A percentile compares a stretch with the other conserved stretches of the same genome.
Evolutionary conservation across 2,888 invertebrate species (phyloP).

Genomic region (Leucania comma): DNA sequence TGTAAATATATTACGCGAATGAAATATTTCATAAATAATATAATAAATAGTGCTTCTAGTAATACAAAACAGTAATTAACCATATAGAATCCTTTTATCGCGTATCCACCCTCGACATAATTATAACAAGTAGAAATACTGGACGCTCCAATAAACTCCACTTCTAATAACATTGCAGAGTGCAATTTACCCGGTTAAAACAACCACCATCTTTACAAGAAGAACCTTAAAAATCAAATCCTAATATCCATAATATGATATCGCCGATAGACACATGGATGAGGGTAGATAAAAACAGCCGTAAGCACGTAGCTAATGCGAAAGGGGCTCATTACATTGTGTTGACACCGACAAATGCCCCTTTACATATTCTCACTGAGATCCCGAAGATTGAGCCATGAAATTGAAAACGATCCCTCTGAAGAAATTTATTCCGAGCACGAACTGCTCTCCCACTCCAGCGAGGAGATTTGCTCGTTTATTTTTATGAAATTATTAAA

Average conservation of each 20-base stretch:
- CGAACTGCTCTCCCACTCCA: conserved; percentile 88
- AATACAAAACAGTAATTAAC: too few species aligned
- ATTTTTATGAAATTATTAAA: conserved; percentile 90
- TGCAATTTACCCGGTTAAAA: conserved; percentile 6
- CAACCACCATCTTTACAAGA: conserved; percentile 20
- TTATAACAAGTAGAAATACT: not conserved
- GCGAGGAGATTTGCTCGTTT: conserved; percentile 89
- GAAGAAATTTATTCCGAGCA: conserved; percentile 90
- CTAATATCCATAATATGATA: conserved; percentile 64
- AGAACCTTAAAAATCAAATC: conserved; percentile 55
- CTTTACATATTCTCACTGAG: conserved; percentile 89
- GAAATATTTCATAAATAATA: too few species aligned
- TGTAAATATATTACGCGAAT: too few species aligned
- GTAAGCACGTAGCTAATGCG: conserved; percentile 85
- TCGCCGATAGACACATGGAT: conserved; percentile 61
- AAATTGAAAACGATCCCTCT: conserved; percentile 91
- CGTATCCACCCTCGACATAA: too few species aligned
- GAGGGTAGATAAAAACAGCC: conserved; percentile 75
- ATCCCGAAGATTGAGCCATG: conserved; percentile 90
- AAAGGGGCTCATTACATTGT: conserved; percentile 88
- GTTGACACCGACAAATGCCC: conserved; percentile 90
- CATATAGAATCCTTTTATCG: too few species aligned
- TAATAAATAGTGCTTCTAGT: too few species aligned
- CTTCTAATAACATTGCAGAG: not conserved
- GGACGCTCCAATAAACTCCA: not conserved